Percentiles rank a stretch among this genome's conserved stretches.
These are phyloP conservation scores for Calidris pygmaea DNA, from an alignment of 2,113 vertebrate genomes.

Conservation along the genomic window DNA sequence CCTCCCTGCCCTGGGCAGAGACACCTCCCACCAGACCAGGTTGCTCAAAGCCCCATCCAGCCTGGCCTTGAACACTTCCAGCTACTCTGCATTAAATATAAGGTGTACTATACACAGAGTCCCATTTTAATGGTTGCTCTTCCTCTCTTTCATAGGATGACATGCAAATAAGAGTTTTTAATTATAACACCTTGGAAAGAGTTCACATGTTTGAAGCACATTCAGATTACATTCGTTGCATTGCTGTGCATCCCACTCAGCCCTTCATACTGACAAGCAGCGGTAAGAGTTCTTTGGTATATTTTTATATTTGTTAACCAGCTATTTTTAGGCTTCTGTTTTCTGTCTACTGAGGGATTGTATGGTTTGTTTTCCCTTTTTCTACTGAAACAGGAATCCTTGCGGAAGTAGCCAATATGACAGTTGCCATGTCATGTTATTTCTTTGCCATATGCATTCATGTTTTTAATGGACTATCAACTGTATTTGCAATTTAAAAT, in stretches of 20 bases:
- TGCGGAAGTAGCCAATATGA: neutral
- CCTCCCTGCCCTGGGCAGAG: too few relatives aligned
- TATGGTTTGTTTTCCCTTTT: neutral
- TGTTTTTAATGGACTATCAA: neutral
- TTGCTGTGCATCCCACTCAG: constrained; percentile 96
- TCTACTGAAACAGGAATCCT: neutral
- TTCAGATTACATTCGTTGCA: constrained; percentile 97
- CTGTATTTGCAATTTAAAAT: neutral
- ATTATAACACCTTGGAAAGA: constrained; percentile 97
- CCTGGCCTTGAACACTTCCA: too few relatives aligned
- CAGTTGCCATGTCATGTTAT: neutral
- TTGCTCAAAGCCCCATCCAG: too few relatives aligned
- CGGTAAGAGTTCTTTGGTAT: constrained; percentile 73
- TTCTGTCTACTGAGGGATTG: neutral
- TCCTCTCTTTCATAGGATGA: constrained; percentile 83
- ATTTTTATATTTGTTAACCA: neutral
- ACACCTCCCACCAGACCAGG: too few relatives aligned
- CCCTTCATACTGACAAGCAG: constrained; percentile 99
- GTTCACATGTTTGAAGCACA: constrained; percentile 99
- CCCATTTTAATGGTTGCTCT: neutral
- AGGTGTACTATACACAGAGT: neutral
- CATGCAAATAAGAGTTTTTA: constrained; percentile 98
- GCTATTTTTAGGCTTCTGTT: neutral
- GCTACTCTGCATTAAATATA: neutral
- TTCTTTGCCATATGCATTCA: neutral